A percentile compares a stretch with the other conserved stretches of the same genome.
Conservation (phyloP, 2,113 vertebrate genomes). For the Pygoscelis antarcticus region DNA sequence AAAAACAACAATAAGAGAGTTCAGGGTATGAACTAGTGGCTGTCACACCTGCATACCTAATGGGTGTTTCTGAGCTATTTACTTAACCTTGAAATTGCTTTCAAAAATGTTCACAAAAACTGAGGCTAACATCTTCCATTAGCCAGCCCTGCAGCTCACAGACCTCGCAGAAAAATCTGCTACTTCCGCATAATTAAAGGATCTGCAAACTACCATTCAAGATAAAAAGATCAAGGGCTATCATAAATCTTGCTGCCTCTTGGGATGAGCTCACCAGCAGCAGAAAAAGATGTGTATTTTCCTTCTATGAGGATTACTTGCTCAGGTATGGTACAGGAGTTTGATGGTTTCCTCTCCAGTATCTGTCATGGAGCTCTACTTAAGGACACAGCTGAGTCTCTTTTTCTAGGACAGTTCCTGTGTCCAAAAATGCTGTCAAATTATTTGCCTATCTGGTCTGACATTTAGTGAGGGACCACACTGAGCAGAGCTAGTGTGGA, state of each 20-base stretch:
- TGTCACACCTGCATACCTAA: neutral
- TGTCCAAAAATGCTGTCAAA: neutral
- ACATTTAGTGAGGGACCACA: neutral
- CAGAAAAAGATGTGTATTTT: neutral
- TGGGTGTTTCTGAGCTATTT: neutral
- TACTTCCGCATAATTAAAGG: slow-evolving; percentile 40
- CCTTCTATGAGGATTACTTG: neutral
- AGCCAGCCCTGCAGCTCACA: neutral
- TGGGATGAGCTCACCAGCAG: slow-evolving; percentile 6
- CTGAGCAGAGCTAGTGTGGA: neutral
- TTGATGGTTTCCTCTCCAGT: neutral
- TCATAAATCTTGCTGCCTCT: slow-evolving; percentile 18
- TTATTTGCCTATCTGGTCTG: neutral
- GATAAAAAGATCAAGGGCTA: slow-evolving; percentile 48
- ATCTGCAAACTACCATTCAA: slow-evolving; percentile 23
- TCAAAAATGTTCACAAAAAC: neutral
- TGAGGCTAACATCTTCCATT: neutral
- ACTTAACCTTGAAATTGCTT: neutral
- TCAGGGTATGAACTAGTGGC: neutral
- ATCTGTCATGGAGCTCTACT: neutral
- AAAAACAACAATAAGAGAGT: neutral
- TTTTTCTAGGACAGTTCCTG: neutral
- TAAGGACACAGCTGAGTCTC: neutral
- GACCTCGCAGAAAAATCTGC: neutral
- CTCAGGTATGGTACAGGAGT: neutral